phyloP scores from a whole-genome alignment of 2,113 vertebrate species.

The Oxyruncus cristatus region DNA sequence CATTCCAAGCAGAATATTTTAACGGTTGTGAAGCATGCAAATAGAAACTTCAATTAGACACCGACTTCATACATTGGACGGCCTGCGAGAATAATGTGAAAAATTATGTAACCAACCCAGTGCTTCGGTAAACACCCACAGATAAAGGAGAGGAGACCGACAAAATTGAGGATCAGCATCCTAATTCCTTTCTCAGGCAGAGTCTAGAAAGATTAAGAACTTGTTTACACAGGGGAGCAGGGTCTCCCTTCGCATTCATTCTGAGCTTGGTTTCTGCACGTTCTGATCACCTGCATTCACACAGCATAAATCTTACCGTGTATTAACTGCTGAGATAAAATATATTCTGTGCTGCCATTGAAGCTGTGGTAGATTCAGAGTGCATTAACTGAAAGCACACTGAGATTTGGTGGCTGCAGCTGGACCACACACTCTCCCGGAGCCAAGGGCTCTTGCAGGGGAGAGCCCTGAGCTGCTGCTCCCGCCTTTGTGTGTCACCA shows the following conservation, averaged over 20 bases:
- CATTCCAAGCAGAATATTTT: conserved; percentile 31
- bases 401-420: not conserved
- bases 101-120: conserved; percentile 3
- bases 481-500: not conserved
- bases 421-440: not conserved
- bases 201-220: conserved; percentile 4
- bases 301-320: not conserved
- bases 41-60: conserved; percentile 50
- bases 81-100: conserved; percentile 9
- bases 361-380: rapidly evolving
- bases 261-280: not conserved
- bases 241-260: not conserved
- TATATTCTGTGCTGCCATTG: not conserved
- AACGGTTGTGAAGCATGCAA: conserved; percentile 31
- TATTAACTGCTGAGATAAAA: not conserved
- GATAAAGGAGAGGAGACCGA: not conserved
- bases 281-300: not conserved
- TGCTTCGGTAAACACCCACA: conserved; percentile 14
- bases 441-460: not conserved
- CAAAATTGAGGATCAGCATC: conserved; percentile 2
- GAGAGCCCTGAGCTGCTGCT: not conserved
- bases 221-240: not conserved
- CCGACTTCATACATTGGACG: not conserved
- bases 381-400: not conserved
- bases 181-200: conserved; percentile 23